These are phyloP conservation scores for Seriola rivoliana DNA, from an alignment of 2,113 vertebrate species.

Conservation along the genomic window DNA sequence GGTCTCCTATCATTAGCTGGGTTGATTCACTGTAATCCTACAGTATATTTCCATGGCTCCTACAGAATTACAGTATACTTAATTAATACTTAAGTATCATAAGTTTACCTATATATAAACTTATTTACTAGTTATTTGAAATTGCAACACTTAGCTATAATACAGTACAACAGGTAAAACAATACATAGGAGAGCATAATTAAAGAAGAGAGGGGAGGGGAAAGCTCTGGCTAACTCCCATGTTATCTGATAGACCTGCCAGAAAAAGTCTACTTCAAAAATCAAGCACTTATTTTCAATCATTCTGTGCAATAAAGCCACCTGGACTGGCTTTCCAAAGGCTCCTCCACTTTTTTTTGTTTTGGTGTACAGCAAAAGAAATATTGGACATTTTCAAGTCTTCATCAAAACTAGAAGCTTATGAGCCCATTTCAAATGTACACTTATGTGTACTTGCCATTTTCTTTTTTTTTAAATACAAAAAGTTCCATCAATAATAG, in stretches of 20 bases:
- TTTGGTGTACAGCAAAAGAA: conserved; percentile 80
- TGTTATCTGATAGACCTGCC: conserved; percentile 23
- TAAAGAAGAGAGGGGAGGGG: neutral
- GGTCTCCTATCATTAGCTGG: conserved; percentile 31
- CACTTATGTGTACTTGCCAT: conserved; percentile 59
- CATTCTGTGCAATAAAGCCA: conserved; percentile 64
- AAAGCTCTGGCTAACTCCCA: conserved; percentile 16
- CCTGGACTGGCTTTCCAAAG: conserved; percentile 62
- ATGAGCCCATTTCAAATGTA: conserved; percentile 72
- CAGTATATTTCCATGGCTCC: conserved; percentile 48
- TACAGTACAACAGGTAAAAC: conserved; percentile 45
- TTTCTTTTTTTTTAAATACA: conserved; percentile 70
- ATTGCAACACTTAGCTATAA: conserved; percentile 33
- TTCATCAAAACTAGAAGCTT: conserved; percentile 74
- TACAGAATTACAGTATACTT: conserved; percentile 29
- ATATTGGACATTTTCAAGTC: conserved; percentile 82
- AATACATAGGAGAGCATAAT: conserved; percentile 10
- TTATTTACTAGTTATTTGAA: conserved; percentile 30
- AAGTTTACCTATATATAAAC: conserved; percentile 30
- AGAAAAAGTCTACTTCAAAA: conserved; percentile 22
- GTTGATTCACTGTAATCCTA: conserved; percentile 30
- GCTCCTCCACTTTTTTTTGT: conserved; percentile 29
- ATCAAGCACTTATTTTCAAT: conserved; percentile 29
- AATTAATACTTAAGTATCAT: neutral
- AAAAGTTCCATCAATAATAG: conserved; percentile 53